Evolutionary conservation across 2,113 vertebrate genomes (phyloP).

Genomic region (Otis tarda): DNA sequence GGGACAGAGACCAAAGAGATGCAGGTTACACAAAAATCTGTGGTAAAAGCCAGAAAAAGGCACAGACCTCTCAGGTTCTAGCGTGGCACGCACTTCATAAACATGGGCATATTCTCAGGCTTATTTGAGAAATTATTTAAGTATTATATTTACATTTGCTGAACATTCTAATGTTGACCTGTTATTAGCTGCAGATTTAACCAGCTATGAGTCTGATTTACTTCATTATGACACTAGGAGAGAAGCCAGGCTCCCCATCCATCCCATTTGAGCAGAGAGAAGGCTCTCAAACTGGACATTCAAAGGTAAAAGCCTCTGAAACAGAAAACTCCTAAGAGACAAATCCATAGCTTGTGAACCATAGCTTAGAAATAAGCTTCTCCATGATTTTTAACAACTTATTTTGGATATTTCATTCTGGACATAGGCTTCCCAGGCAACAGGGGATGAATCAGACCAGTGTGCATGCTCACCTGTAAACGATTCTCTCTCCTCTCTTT

Average conservation of each 20-base stretch:
- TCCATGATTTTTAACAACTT: background rate
- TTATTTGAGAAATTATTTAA: background rate
- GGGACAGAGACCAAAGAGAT: background rate
- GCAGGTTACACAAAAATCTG: background rate
- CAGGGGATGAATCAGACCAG: background rate
- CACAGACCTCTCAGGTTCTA: background rate
- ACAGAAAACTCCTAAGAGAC: background rate
- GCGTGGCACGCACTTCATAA: accelerated
- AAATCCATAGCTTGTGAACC: background rate
- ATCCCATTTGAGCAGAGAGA: background rate
- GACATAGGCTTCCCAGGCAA: background rate
- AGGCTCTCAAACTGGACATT: background rate
- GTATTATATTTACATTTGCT: background rate
- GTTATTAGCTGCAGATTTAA: background rate
- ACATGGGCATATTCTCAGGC: too few species aligned
- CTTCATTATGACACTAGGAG: background rate
- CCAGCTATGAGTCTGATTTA: background rate
- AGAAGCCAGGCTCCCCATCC: background rate
- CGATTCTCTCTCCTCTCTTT: background rate
- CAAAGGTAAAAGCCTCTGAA: background rate
- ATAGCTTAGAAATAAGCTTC: background rate
- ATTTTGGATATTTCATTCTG: background rate
- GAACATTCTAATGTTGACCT: background rate
- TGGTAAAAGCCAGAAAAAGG: background rate
- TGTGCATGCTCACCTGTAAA: background rate